Evolutionary conservation across 2,113 vertebrate species (phyloP), one percentile per base, ranked within the genome.

Genomic region (Cebidichthys violaceus): DNA sequence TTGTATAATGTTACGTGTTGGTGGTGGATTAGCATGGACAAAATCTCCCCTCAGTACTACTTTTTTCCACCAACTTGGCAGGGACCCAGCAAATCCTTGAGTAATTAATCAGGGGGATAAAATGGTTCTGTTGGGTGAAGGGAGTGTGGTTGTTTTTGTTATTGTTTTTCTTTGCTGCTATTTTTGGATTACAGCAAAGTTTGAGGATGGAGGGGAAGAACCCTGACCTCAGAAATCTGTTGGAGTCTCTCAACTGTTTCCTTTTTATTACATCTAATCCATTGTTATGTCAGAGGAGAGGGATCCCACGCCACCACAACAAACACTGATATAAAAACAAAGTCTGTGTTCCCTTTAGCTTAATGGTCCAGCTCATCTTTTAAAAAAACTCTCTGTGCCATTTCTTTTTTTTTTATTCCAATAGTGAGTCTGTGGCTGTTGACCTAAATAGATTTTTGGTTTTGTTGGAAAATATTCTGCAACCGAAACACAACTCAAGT

Each of bases 221-320:
- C 22, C 41, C 71, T 76, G 82, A 89, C 75, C 81, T 59, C 41
- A 1, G 54, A 81, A 90, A 87, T 88, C 88, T 89, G 88, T 76
- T 73, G 13, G n/a, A 10, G 61, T 45, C 6, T 81, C 27, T 78
- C 70, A 50, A 71, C 82, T 70, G 81, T 70, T 89, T 89, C 79
- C 76, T 79, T 60, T 71, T 87, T 52, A 82, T 79, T 81, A 68
- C 9, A 50, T 85, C 57, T 91, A 88, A 92, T 92, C 84, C 77
- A 67, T 45, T 76, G 83, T 90, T 87, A 81, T 85, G 78, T 92
- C 88, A 88, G 45, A 50, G 54, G 57, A 68, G 29, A 69, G 41
- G 71, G 61, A 77, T 75, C 35, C 70, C 67, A 70, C 22, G 10
- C 70, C 57, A 60, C 59, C 27, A 73, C 50, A 47, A 9, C 75